phyloP scores from a whole-genome alignment of 2,113 vertebrate genomes.

The Pelodiscus sinensis region DNA sequence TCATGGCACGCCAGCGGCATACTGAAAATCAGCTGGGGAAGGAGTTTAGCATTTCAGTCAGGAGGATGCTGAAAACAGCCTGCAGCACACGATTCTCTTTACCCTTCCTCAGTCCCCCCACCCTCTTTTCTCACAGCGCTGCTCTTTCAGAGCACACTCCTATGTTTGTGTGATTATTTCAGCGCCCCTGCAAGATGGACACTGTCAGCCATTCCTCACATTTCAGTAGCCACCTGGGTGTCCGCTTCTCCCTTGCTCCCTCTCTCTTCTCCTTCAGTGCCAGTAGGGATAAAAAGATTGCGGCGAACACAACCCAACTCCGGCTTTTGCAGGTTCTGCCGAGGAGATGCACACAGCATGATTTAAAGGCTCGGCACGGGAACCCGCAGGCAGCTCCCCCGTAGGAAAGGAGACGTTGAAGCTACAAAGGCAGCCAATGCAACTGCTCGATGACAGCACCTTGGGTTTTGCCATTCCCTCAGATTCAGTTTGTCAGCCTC shows the following conservation, averaged over 20 bases:
- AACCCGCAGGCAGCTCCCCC: not conserved
- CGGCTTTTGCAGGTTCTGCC: not conserved
- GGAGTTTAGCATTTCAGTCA: not conserved
- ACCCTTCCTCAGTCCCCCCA: not conserved
- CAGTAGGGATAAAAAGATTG: not conserved
- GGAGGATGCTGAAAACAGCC: not conserved
- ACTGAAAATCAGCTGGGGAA: not conserved
- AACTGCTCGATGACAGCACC: not conserved
- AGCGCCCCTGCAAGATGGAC: not conserved
- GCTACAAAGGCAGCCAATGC: not conserved
- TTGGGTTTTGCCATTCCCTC: not conserved
- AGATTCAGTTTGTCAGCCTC: not conserved
- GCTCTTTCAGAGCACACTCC: not conserved
- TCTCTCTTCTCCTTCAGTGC: not conserved
- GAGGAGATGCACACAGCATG: not conserved
- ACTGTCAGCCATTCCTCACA: not conserved
- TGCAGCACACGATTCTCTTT: not conserved
- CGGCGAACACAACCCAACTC: not conserved
- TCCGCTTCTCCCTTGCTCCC: not conserved
- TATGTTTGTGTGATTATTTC: not conserved
- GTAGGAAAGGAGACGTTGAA: not conserved
- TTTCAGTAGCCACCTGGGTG: not conserved
- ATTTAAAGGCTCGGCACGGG: not conserved
- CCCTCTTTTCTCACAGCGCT: not conserved
- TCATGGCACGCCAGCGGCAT: not conserved